Evolutionary conservation across 2,113 vertebrate genomes (phyloP).

Genomic region (Eudorcas thomsonii): DNA sequence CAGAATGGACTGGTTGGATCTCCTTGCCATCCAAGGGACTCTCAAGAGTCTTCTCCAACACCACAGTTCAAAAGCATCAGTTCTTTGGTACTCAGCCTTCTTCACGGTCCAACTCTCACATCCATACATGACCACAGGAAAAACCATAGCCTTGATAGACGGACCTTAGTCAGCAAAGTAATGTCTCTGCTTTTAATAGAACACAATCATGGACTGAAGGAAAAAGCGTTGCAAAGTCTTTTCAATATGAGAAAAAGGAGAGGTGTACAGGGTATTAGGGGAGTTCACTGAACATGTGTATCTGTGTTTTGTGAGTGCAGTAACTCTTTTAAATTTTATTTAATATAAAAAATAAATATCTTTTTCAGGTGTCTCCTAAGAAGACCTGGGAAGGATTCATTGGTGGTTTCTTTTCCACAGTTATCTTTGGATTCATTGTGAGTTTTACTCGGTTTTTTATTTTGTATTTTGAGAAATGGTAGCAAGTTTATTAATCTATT

Average conservation of each 20-base stretch:
- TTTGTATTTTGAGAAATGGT: constrained; percentile 12
- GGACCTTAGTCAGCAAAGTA: too few species aligned
- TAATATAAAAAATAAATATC: background rate
- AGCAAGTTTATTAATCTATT: background rate
- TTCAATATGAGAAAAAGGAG: background rate
- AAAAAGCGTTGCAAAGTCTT: background rate
- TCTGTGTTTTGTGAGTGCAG: background rate
- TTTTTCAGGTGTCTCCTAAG: constrained; percentile 93
- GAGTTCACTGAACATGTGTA: background rate
- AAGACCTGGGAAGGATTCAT: constrained; percentile 99
- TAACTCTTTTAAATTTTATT: background rate
- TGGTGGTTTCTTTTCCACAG: constrained; percentile 95
- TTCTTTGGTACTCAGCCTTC: too few species aligned
- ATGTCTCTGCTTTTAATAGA: background rate
- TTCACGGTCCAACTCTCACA: too few species aligned
- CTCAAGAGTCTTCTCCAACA: too few species aligned
- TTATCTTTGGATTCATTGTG: constrained; percentile 96
- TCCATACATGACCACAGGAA: too few species aligned
- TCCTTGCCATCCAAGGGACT: too few species aligned
- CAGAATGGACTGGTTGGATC: too few species aligned
- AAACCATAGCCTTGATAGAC: too few species aligned
- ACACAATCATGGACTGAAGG: background rate
- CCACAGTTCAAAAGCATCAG: too few species aligned
- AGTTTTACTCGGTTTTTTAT: constrained; percentile 78
- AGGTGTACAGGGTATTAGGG: background rate